A percentile compares a stretch with the other conserved stretches of the same genome.
Evolutionary conservation across 1,140 invertebrate species (phyloP).

Genomic region (Drosophila guanche): DNA sequence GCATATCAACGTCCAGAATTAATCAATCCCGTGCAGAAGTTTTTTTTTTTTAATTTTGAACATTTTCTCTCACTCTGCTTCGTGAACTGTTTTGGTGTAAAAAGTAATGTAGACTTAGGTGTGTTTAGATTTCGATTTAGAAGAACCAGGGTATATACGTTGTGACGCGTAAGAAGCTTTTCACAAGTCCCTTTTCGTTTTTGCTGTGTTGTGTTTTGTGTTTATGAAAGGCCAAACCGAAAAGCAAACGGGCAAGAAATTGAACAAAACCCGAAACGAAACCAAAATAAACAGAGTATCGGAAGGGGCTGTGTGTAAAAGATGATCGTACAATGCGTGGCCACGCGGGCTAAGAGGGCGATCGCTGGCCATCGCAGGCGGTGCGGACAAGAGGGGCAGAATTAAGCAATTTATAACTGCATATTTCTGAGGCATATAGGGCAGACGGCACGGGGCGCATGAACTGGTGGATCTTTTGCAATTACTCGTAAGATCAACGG

Average conservation of each 20-base stretch:
- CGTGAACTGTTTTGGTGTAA: no score
- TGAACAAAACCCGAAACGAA: slow-evolving; percentile 29
- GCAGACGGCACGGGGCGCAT: slow-evolving; percentile 25
- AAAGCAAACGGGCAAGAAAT: slow-evolving; percentile 21
- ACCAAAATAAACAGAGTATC: slow-evolving; percentile 62
- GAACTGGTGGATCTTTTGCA: slow-evolving; percentile 64
- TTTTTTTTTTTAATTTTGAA: no score
- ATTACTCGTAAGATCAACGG: slow-evolving; percentile 33
- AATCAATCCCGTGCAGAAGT: no score
- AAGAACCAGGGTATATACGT: no score
- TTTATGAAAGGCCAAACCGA: slow-evolving; percentile 56
- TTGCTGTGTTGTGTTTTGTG: slow-evolving; percentile 19
- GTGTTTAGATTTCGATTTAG: no score
- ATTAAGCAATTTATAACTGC: slow-evolving; percentile 48
- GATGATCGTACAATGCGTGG: slow-evolving; percentile 32
- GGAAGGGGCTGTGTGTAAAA: not conserved
- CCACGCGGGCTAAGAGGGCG: slow-evolving; percentile 30
- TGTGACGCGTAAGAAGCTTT: no score
- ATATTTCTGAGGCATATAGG: slow-evolving; percentile 16
- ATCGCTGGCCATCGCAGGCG: not conserved
- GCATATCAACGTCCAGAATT: no score
- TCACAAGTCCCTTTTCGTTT: not conserved
- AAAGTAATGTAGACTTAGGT: no score
- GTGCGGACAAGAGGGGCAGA: not conserved
- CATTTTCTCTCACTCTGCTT: no score